Evolutionary conservation across 2,797 vertebrate species (phyloP).

Genomic region (Diplodus puntazzo): DNA sequence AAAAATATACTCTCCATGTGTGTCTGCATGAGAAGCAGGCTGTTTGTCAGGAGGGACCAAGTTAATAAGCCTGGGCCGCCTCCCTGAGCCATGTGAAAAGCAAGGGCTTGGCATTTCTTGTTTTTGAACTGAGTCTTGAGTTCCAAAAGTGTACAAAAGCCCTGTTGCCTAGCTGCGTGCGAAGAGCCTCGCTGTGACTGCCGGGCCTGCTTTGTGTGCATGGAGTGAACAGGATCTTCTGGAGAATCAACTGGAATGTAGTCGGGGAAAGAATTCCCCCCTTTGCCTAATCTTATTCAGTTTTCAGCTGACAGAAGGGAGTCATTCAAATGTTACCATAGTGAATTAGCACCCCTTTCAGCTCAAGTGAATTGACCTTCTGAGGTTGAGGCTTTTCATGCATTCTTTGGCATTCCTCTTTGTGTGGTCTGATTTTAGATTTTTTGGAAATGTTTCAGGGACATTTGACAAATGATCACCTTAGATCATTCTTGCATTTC

Average conservation of each 20-base stretch:
- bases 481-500: neutral
- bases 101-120: slow-evolving; percentile 62
- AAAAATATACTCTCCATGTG: neutral
- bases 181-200: slow-evolving; percentile 58
- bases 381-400: slow-evolving; percentile 22
- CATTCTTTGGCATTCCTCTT: slow-evolving; percentile 25
- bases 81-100: slow-evolving; percentile 58
- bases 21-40: slow-evolving; percentile 1
- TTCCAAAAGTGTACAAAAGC: slow-evolving; percentile 80
- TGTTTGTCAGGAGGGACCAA: slow-evolving; percentile 46
- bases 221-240: slow-evolving; percentile 64
- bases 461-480: neutral
- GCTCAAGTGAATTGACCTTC: slow-evolving; percentile 39
- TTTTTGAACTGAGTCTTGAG: slow-evolving; percentile 67
- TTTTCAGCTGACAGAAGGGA: slow-evolving; percentile 60
- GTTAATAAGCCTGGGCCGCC: slow-evolving; percentile 57
- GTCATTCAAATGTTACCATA: slow-evolving; percentile 64
- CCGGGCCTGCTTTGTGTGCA: slow-evolving; percentile 68
- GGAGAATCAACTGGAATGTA: slow-evolving; percentile 72
- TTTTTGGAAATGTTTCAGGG: slow-evolving; percentile 7
- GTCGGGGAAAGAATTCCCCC: slow-evolving; percentile 43
- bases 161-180: slow-evolving; percentile 80
- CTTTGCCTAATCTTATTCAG: slow-evolving; percentile 59
- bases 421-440: slow-evolving; percentile 34
- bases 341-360: slow-evolving; percentile 54